Evolutionary conservation across 1,140 invertebrate genomes (phyloP).

Genomic region (Drosophila pseudoananassae): DNA sequence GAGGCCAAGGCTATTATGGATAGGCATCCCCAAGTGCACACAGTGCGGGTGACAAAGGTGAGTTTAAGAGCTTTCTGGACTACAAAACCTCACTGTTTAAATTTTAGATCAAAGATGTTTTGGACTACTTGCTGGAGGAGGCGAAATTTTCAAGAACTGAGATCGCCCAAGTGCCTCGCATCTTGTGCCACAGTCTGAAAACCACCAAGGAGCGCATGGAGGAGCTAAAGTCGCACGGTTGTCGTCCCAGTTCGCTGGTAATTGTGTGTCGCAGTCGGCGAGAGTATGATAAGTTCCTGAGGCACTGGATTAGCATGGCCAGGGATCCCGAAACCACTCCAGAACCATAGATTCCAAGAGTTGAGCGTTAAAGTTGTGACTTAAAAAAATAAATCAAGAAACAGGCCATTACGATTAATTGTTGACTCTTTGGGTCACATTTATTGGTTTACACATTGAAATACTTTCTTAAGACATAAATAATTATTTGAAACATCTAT

Average conservation of each 20-base stretch:
- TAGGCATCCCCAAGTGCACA: slow-evolving; percentile 84
- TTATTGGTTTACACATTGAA: slow-evolving; percentile 59
- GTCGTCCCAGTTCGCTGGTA: slow-evolving; percentile 83
- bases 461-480: slow-evolving; percentile 59
- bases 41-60: slow-evolving; percentile 85
- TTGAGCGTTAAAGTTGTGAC: not conserved
- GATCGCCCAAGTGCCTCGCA: slow-evolving; percentile 84
- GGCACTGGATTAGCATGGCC: slow-evolving; percentile 51
- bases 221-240: slow-evolving; percentile 82
- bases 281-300: slow-evolving; percentile 84
- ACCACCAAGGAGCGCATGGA: slow-evolving; percentile 84
- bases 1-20: slow-evolving; percentile 81
- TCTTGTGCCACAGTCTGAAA: slow-evolving; percentile 85
- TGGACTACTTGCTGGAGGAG: slow-evolving; percentile 85
- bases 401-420: not conserved
- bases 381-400: not conserved
- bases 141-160: slow-evolving; percentile 84
- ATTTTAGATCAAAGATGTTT: slow-evolving; percentile 83
- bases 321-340: slow-evolving; percentile 2
- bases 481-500: slow-evolving; percentile 57
- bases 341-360: not conserved
- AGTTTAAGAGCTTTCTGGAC: not conserved
- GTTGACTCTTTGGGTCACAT: slow-evolving; percentile 35
- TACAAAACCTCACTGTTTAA: not conserved
- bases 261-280: slow-evolving; percentile 85